Conservation (phyloP, 2,797 vertebrate genomes). For the Carcharodon carcharias region DNA sequence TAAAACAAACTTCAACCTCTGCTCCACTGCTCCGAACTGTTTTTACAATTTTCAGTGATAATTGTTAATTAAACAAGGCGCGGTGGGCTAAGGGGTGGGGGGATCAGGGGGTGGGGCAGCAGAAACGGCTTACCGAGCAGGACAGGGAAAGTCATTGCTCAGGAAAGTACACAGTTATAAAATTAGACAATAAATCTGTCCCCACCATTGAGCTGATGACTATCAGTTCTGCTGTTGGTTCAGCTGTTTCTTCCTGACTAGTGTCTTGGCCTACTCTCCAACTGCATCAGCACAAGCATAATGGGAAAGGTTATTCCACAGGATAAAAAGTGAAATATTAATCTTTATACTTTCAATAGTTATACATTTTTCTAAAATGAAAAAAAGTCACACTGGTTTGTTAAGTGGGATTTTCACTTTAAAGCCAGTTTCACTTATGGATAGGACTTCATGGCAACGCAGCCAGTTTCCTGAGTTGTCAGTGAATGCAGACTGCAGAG, state of each 20-base stretch:
- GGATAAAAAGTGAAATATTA: background rate
- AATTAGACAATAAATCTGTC: constrained; percentile 29
- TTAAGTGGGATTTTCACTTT: background rate
- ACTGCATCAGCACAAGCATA: background rate
- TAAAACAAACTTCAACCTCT: background rate
- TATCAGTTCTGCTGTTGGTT: constrained; percentile 10
- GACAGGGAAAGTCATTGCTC: background rate
- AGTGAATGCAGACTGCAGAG: background rate
- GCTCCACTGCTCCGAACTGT: background rate
- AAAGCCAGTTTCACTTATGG: background rate
- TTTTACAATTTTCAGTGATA: background rate
- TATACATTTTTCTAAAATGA: background rate
- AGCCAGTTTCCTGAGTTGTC: background rate
- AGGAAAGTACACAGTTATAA: background rate
- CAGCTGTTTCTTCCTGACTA: background rate
- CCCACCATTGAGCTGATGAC: background rate
- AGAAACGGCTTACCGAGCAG: background rate
- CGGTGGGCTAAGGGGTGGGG: too few species aligned
- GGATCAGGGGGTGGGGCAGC: background rate
- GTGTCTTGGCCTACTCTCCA: background rate
- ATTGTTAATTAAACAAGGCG: background rate
- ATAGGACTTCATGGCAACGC: background rate
- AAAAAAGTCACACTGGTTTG: background rate
- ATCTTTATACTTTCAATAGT: background rate
- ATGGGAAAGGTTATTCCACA: background rate